Percentiles rank a stretch among this genome's conserved stretches.
Evolutionary conservation across 2,113 vertebrate genomes (phyloP).

Genomic region (Phylloscopus trochilus): DNA sequence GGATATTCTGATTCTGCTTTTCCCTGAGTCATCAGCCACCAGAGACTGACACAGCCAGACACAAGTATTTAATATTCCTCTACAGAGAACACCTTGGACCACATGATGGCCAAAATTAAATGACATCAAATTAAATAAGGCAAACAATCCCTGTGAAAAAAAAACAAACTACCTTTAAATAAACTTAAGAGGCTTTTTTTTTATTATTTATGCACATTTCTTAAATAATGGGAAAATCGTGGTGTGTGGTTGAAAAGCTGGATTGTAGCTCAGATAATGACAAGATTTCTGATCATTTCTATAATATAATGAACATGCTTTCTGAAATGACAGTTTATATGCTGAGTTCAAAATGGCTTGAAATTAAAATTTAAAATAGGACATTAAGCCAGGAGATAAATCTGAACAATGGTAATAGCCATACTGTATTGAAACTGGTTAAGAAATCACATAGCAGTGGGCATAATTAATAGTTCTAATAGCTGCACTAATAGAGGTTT

Average conservation of each 20-base stretch:
- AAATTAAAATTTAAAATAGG: slow-evolving; percentile 39
- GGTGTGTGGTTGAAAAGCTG: background rate
- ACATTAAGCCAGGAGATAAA: slow-evolving; percentile 39
- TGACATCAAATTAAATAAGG: background rate
- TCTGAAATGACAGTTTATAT: background rate
- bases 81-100: background rate
- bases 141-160: background rate
- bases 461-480: slow-evolving; percentile 24
- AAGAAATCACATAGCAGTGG: background rate
- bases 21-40: background rate
- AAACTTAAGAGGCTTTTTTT: background rate
- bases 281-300: background rate
- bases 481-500: background rate
- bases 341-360: slow-evolving; percentile 32
- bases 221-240: background rate
- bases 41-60: background rate
- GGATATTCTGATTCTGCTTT: background rate
- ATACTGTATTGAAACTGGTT: background rate
- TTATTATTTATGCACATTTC: background rate
- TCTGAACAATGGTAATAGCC: background rate
- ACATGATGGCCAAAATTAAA: background rate
- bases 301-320: background rate
- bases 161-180: background rate
- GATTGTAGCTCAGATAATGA: background rate
- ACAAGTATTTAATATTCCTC: background rate